These are phyloP conservation scores for Atherix ibis DNA, from an alignment of 2,888 invertebrate species.

Conservation along the genomic window DNA sequence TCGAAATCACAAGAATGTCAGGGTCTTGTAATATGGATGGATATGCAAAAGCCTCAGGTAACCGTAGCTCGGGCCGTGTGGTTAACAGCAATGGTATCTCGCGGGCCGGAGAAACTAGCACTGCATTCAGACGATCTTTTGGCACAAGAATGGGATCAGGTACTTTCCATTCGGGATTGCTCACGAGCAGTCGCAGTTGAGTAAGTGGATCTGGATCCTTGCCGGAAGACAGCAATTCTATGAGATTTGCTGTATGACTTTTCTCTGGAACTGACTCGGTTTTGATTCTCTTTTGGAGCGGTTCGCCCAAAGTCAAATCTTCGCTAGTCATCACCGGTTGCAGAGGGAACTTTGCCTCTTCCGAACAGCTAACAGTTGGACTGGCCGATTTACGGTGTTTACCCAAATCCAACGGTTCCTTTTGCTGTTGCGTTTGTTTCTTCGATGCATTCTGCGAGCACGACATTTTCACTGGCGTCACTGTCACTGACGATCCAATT, in stretches of 20 bases:
- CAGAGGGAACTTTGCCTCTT: constrained; percentile 39
- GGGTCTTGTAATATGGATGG: constrained; percentile 61
- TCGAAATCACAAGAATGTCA: constrained; percentile 59
- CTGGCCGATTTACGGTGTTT: constrained; percentile 51
- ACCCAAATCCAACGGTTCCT: constrained; percentile 53
- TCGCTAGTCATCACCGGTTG: constrained; percentile 24
- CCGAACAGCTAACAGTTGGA: constrained; percentile 58
- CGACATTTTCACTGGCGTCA: constrained; percentile 14
- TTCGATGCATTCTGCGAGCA: constrained; percentile 13
- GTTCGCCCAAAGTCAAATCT: constrained; percentile 24
- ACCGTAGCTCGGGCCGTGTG: constrained; percentile 52
- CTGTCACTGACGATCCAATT: constrained; percentile 15
- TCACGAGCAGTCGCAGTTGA: constrained; percentile 52
- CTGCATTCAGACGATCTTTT: constrained; percentile 52
- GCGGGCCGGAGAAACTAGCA: constrained; percentile 53
- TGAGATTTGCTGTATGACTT: constrained; percentile 22
- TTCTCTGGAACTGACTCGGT: constrained; percentile 33
- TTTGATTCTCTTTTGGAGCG: constrained; percentile 37
- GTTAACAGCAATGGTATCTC: constrained; percentile 62
- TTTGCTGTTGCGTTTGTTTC: constrained; percentile 31
- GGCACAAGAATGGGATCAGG: constrained; percentile 72
- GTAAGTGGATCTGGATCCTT: constrained; percentile 48
- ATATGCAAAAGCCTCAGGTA: constrained; percentile 57
- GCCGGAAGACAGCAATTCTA: constrained; percentile 32
- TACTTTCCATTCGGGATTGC: constrained; percentile 50